Evolutionary conservation across 1,140 invertebrate species (phyloP), one percentile per base, ranked within the genome.

Genomic region (Lerema accius): DNA sequence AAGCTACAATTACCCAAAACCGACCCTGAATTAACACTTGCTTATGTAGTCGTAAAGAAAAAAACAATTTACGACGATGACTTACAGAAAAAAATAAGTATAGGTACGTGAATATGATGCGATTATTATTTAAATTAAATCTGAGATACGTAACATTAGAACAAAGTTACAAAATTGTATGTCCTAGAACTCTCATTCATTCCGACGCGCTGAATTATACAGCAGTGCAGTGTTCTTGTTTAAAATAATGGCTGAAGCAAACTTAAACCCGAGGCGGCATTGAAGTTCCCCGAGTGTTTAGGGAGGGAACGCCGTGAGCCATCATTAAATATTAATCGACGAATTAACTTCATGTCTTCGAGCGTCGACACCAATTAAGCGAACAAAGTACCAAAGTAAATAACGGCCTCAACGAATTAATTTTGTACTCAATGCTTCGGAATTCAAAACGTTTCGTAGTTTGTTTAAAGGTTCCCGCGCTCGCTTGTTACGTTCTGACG

Each of bases 381-480:
- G 84, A 69, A 85, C 84, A 86, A 84, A 86, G 84, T 85, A 79
- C 43, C 78, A 84, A 69, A 80, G 82, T 88, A 88, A 86, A 85
- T 86, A 86, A 89, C 74, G 69, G 26, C 61, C 71, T 32, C 42
- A 40, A 53, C 70, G 76, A 83, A 86, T 88, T 85, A 84, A 88
- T 88, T 83, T 82, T 82, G 80, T 77, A 82, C 62, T 70, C 67
- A 69, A 61, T 58, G 71, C 70, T 72, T 65, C 62, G 58, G 43
- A 71, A 68, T 69, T 66, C 51, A 66, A 68, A 66, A 65, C 63
- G 58, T 49, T n/a, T n/a, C n/a, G n/a, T n/a, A 64, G 80, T 71
- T 82, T 84, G 82, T 75, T 85, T 81, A 86, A 84, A 73, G 71
- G 69, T 74, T 64, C 60, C 39, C 61, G 65, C 16, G 46, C n/a